phyloP scores from a whole-genome alignment of 2,113 vertebrate species.

The Bubo bubo region DNA sequence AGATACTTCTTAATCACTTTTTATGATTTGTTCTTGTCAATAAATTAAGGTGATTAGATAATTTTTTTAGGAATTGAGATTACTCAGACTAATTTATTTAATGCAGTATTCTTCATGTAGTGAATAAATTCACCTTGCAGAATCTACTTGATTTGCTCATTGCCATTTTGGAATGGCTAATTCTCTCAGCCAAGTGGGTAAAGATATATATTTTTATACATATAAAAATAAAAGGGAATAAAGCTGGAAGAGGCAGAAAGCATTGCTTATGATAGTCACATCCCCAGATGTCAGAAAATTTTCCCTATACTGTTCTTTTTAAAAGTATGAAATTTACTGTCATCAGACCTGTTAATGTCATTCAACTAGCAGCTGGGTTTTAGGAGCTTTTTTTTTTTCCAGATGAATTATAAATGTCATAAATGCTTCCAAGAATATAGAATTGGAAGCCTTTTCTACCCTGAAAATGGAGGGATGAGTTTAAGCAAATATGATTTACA shows the following conservation, averaged over 20 bases:
- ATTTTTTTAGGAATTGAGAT: neutral
- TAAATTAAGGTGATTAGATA: neutral
- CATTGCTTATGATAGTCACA: neutral
- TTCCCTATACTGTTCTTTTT: neutral
- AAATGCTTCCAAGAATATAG: constrained; percentile 13
- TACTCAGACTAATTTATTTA: neutral
- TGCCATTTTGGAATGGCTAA: neutral
- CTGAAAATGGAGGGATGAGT: constrained; percentile 11
- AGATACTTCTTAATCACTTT: neutral
- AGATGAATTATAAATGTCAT: constrained; percentile 17
- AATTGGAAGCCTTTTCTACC: neutral
- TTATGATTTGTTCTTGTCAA: neutral
- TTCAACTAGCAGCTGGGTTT: neutral
- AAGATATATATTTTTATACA: neutral
- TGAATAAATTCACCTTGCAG: neutral
- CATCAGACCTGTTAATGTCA: neutral
- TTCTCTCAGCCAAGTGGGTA: neutral
- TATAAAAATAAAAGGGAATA: neutral
- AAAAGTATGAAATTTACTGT: neutral
- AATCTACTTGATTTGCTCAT: neutral
- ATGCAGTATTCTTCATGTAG: neutral
- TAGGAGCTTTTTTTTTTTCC: neutral
- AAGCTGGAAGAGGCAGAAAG: neutral
- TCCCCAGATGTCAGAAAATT: neutral
- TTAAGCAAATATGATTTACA: constrained; percentile 13